Evolutionary conservation across 2,888 invertebrate genomes (phyloP), one percentile per base, ranked within the genome.

Genomic region (Mythimna loreyi): DNA sequence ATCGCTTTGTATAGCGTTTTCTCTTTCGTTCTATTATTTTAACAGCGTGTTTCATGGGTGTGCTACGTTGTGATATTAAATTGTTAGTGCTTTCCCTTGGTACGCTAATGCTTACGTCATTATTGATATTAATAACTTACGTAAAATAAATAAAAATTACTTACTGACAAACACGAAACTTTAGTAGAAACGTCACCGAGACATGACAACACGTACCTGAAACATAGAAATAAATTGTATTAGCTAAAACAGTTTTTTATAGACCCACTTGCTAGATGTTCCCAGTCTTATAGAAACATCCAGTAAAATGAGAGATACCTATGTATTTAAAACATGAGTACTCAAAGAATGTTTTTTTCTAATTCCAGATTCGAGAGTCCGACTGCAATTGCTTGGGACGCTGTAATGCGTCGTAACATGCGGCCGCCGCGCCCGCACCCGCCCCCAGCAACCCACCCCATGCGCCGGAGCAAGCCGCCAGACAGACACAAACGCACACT

Each of bases 401-500:
- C 84, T 88, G 90, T 89, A 83, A 91, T 91, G 90, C 83, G 86
- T 87, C 88, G 75, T 95, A 95, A 95, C 89, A 95, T 96, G 95
- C 89, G 86, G 85, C 85, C 87, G 79, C 84, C 87, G 83, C 86
- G 86, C 82, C 61, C 50, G 25, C 89, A 85, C 75, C 33, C 64
- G 50, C 70, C 64, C 30, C 72, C 66, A 40, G 88, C 84, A 43
- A 85, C 87, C 85, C 84, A 85, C 57, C 79, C 89, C 80, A 93
- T 92, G 91, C 88, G 91, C 82, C 93, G 90, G 81, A 94, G 91
- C 87, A 94, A 93, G 82, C 95, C 95, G 3, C 96, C 96, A 85
- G 95, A 96, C 85, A 90, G 88, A 80, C 87, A 86, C 84, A 88
- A 86, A 82, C 81, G 67, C 55, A 82, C 68, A 67, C 65, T 74